phyloP scores from a whole-genome alignment of 1,140 invertebrate species.

The Coelopa frigida region DNA sequence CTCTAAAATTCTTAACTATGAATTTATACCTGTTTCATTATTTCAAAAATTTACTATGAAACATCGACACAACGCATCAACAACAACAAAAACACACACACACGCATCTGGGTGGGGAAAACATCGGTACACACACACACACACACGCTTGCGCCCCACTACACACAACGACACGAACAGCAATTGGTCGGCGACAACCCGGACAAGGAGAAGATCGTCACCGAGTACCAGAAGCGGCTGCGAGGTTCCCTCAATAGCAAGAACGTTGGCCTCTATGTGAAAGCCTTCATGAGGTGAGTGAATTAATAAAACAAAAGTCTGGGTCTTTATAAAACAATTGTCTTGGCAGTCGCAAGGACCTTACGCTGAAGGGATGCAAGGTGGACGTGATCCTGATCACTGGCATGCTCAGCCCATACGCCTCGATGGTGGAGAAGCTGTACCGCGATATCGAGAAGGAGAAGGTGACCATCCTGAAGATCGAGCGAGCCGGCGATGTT shows the following conservation, averaged over 20 bases:
- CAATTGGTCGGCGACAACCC: slow-evolving; percentile 46
- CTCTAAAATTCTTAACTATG: no score
- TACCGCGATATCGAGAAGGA: slow-evolving; percentile 71
- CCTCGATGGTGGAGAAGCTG: slow-evolving; percentile 66
- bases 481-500: slow-evolving; percentile 73
- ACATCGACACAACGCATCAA: neutral
- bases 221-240: slow-evolving; percentile 70
- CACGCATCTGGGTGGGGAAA: neutral
- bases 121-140: no score
- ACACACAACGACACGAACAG: no score
- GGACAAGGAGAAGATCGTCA: slow-evolving; percentile 68
- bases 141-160: neutral
- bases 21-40: no score
- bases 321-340: neutral
- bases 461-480: slow-evolving; percentile 73
- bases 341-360: slow-evolving; percentile 57
- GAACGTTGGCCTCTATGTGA: slow-evolving; percentile 76
- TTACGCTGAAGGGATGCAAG: slow-evolving; percentile 61
- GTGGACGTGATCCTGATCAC: slow-evolving; percentile 75
- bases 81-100: neutral
- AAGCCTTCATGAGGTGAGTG: slow-evolving; percentile 70
- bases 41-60: no score
- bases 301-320: neutral
- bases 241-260: slow-evolving; percentile 73
- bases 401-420: slow-evolving; percentile 72